A percentile compares a stretch with the other conserved stretches of the same genome.
These are phyloP conservation scores for Nycteola revayana DNA, from an alignment of 2,888 invertebrate genomes.

Conservation along the genomic window DNA sequence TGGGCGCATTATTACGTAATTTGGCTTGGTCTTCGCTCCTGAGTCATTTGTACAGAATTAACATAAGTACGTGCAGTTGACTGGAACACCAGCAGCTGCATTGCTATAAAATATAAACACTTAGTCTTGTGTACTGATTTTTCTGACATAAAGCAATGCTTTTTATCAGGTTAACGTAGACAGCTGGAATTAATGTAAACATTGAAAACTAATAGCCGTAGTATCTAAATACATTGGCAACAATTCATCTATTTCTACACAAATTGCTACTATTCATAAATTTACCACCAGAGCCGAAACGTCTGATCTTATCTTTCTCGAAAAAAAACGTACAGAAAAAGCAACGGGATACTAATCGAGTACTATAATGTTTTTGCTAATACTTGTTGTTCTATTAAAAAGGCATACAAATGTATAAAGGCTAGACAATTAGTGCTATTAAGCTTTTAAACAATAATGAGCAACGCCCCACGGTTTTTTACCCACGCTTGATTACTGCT, in stretches of 20 bases:
- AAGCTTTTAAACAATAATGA: too few relatives aligned
- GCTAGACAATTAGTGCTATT: too few relatives aligned
- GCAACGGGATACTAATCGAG: too few relatives aligned
- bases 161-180: slow-evolving; percentile 2
- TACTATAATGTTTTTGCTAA: too few relatives aligned
- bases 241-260: slow-evolving; percentile 47
- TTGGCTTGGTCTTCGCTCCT: slow-evolving; percentile 55
- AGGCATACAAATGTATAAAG: too few relatives aligned
- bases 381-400: too few relatives aligned
- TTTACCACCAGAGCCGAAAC: slow-evolving; percentile 39
- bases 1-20: slow-evolving; percentile 66
- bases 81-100: slow-evolving; percentile 56
- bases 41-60: slow-evolving; percentile 67
- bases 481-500: too few relatives aligned
- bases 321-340: too few relatives aligned
- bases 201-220: slow-evolving; percentile 25
- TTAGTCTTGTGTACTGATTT: slow-evolving; percentile 10
- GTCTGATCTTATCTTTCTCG: slow-evolving; percentile 22
- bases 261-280: slow-evolving; percentile 55
- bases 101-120: slow-evolving; percentile 43
- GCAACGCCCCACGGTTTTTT: too few relatives aligned
- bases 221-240: slow-evolving; percentile 43
- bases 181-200: slow-evolving; percentile 5
- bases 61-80: slow-evolving; percentile 54
- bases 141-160: slow-evolving; percentile 1